Base-by-base conservation (phyloP, 2,888 invertebrate species). In the Petrolisthes manimaculis region DNA sequence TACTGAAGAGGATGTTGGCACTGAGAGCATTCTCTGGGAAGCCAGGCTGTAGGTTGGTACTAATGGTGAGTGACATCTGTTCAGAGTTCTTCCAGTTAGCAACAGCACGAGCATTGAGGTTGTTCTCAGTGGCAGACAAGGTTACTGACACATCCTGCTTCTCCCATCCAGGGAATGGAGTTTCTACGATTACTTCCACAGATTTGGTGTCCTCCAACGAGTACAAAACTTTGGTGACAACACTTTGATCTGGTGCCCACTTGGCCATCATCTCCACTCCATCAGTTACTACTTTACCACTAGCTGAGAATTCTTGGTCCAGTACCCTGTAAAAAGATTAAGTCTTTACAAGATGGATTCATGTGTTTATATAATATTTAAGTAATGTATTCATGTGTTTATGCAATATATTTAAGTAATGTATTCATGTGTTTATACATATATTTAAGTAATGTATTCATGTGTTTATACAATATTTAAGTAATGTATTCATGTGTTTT, bases 71-170 rank as follows among this genome's bases (percentile, higher is more conserved):
- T 12, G 82, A 54, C 37, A 89, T 55, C 18, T 84, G 83, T 71
- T 90, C 61, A 37, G 78, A 61, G 81, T 89, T 90, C 81, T 56
- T 86, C 88, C 88, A 90, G 24, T 86, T 89, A 51, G 80, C 84
- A 9, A 79, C 61, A 18, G 78, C 54, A 21, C 80, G 81, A 24
- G 84, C 80, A 71, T 55, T 80, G 69, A 84, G 8, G 14, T 83
- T 56, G 5, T 71, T 61, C 37, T 74, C 53, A 14, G 77, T 79
- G 55, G 84, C 18, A 21, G 89, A 67, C 55, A 86, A 24, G 6
- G 67, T 61, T 37, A 89, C 37, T n/a, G 77, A 80, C 4, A 24
- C 71, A 53, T 86, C 83, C 67, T 90, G 90, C 67, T 90, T 90
- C 75, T 90, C 83, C 83, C 84, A 90, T 5, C 86, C 84, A 8